Percentiles rank a stretch among this genome's conserved stretches.
Conservation (phyloP, 2,113 vertebrate species). For the Stercorarius parasiticus region DNA sequence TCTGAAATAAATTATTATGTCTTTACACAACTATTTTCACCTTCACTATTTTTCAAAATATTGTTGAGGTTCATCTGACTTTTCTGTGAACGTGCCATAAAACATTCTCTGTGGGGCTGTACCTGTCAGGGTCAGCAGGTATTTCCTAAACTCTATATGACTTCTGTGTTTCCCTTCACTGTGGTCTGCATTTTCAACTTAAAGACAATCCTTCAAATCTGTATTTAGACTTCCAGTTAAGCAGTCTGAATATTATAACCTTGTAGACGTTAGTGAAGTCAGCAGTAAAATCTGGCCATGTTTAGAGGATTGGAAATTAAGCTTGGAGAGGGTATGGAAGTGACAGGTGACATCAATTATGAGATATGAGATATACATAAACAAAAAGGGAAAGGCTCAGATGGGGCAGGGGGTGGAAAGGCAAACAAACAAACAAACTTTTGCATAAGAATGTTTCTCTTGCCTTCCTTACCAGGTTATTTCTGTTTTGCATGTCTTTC, state of each 20-base stretch:
- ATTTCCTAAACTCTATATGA: background rate
- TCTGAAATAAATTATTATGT: background rate
- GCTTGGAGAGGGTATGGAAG: background rate
- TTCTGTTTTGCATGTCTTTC: background rate
- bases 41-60: background rate
- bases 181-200: background rate
- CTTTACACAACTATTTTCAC: background rate
- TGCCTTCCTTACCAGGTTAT: background rate
- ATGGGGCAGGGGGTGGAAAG: too few relatives aligned
- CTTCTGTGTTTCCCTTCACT: background rate
- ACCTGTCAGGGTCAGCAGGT: background rate
- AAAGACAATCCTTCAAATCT: background rate
- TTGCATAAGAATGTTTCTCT: background rate
- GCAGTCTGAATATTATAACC: background rate
- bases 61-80: background rate
- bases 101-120: background rate
- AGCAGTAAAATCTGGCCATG: background rate
- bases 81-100: background rate
- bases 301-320: background rate
- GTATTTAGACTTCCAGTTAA: background rate
- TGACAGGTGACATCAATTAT: background rate
- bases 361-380: background rate
- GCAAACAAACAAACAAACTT: background rate
- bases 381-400: background rate
- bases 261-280: background rate